phyloP scores from a whole-genome alignment of 2,888 invertebrate genomes.

The Eupeodes luniger region DNA sequence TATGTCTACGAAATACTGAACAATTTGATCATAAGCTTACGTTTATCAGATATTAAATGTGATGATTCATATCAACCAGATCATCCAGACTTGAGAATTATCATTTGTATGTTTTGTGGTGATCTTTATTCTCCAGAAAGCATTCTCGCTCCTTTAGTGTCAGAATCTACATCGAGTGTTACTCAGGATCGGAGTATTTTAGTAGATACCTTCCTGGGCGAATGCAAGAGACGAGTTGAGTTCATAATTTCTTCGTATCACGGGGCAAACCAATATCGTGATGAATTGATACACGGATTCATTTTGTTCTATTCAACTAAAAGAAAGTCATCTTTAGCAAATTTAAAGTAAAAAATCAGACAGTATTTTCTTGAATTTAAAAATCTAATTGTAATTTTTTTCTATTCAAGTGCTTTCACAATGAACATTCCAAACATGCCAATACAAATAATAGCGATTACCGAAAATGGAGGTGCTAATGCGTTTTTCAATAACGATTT shows the following conservation, averaged over 20 bases:
- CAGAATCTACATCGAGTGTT: slow-evolving; percentile 90
- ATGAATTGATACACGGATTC: slow-evolving; percentile 97
- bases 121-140: slow-evolving; percentile 96
- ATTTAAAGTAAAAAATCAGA: slow-evolving; percentile 89
- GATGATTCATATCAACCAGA: slow-evolving; percentile 83
- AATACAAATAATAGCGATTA: slow-evolving; percentile 96
- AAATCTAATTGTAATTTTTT: not conserved
- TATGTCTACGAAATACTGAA: slow-evolving; percentile 84
- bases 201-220: slow-evolving; percentile 95
- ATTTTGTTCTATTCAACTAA: slow-evolving; percentile 97
- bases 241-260: slow-evolving; percentile 97
- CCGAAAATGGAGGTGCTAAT: slow-evolving; percentile 94
- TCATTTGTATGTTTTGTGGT: slow-evolving; percentile 98
- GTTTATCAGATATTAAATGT: slow-evolving; percentile 83
- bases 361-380: slow-evolving; percentile 26
- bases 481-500: slow-evolving; percentile 96
- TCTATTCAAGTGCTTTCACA: slow-evolving; percentile 90
- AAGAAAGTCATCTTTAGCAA: slow-evolving; percentile 96
- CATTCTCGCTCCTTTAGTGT: slow-evolving; percentile 93
- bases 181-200: slow-evolving; percentile 91
- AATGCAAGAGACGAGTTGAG: slow-evolving; percentile 94
- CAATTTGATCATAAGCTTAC: slow-evolving; percentile 83
- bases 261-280: slow-evolving; percentile 95
- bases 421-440: slow-evolving; percentile 96
- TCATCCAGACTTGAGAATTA: slow-evolving; percentile 88